These are phyloP conservation scores for Emmelina monodactyla DNA, from an alignment of 2,888 invertebrate species.

Conservation along the genomic window DNA sequence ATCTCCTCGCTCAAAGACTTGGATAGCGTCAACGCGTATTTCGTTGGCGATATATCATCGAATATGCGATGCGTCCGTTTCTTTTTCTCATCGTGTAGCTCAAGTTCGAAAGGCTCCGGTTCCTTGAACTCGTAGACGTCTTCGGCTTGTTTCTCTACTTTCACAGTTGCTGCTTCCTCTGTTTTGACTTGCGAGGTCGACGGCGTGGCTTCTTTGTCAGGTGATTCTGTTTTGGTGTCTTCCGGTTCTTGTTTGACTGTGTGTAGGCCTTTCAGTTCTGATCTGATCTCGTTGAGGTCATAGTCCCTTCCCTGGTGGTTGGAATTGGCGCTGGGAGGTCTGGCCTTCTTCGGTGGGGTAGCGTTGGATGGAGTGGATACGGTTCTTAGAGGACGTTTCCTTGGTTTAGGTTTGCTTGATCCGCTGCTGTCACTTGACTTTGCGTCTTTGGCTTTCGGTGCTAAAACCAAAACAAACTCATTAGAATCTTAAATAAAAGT, in stretches of 20 bases:
- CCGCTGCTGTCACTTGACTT: constrained; percentile 51
- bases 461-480: constrained; percentile 15
- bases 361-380: constrained; percentile 36
- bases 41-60: constrained; percentile 58
- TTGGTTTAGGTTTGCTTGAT: constrained; percentile 47
- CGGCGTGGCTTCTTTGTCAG: constrained; percentile 31
- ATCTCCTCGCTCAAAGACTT: constrained; percentile 67
- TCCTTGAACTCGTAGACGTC: constrained; percentile 91
- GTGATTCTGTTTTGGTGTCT: constrained; percentile 34
- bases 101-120: constrained; percentile 87
- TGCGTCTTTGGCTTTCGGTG: constrained; percentile 40
- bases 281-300: constrained; percentile 84
- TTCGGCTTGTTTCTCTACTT: constrained; percentile 48
- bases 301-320: constrained; percentile 70
- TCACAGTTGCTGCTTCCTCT: constrained; percentile 22
- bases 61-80: constrained; percentile 58
- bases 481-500: background rate
- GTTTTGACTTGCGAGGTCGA: constrained; percentile 15
- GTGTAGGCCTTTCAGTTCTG: constrained; percentile 80
- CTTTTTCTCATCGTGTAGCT: constrained; percentile 69
- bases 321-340: constrained; percentile 25
- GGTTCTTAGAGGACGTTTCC: constrained; percentile 43
- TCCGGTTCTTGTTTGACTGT: constrained; percentile 58
- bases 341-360: constrained; percentile 43
- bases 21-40: constrained; percentile 49